Evolutionary conservation across 2,113 vertebrate species (phyloP).

Genomic region (Ceratotherium simum): DNA sequence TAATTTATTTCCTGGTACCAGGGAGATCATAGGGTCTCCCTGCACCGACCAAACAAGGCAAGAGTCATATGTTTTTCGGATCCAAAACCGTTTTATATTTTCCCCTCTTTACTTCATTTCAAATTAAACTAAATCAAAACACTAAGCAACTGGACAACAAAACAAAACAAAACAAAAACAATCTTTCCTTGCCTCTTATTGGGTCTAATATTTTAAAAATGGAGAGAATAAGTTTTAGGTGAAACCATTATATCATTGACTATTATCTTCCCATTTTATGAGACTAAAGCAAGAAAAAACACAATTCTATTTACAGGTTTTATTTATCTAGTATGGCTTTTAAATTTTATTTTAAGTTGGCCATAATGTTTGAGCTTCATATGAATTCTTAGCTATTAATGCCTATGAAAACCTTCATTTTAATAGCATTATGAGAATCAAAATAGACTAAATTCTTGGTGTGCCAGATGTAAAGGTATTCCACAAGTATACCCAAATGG

Average conservation of each 20-base stretch:
- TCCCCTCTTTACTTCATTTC: not conserved
- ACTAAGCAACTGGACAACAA: not conserved
- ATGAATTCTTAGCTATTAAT: not conserved
- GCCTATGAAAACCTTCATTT: not conserved
- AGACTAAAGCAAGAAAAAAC: conserved; percentile 3
- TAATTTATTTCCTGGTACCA: conserved; percentile 50
- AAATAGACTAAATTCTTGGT: not conserved
- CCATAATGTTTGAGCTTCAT: not conserved
- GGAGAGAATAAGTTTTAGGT: not conserved
- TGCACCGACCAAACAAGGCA: not conserved
- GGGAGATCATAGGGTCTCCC: not conserved
- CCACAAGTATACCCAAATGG: not conserved
- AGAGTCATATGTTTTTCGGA: not conserved
- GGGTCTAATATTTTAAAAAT: not conserved
- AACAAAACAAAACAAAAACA: not conserved
- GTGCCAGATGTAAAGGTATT: not conserved
- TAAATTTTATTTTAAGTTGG: not conserved
- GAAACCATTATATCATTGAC: not conserved
- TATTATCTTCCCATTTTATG: not conserved
- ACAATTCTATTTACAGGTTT: not conserved
- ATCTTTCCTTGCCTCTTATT: not conserved
- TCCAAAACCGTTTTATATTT: not conserved
- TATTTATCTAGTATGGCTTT: not conserved
- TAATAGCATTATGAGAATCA: not conserved
- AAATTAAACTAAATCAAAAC: conserved; percentile 50